These are phyloP conservation scores for Balaenoptera acutorostrata DNA, from an alignment of 2,113 vertebrate species.

Conservation along the genomic window DNA sequence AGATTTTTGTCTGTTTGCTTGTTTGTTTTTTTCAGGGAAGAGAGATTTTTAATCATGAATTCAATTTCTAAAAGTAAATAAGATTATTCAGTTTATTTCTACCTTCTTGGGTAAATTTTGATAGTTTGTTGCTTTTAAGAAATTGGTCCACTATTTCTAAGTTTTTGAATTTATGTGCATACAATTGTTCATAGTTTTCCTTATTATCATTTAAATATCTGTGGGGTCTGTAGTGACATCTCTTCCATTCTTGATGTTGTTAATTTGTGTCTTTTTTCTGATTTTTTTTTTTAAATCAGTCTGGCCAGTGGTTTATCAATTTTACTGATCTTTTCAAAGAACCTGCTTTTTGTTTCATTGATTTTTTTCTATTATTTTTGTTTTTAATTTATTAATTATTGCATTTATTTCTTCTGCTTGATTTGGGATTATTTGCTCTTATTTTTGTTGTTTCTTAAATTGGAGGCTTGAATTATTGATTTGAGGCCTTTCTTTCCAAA, in stretches of 20 bases:
- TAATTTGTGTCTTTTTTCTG: neutral
- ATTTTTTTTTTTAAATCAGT: neutral
- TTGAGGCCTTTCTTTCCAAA: neutral
- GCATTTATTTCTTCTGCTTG: neutral
- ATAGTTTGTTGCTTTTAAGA: neutral
- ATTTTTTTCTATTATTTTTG: neutral
- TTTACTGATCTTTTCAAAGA: neutral
- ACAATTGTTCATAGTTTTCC: neutral
- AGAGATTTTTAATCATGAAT: neutral
- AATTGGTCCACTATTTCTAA: neutral
- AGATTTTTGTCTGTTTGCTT: neutral
- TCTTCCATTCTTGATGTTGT: neutral
- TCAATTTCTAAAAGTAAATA: conserved; percentile 28
- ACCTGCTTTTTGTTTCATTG: neutral
- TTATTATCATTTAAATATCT: neutral
- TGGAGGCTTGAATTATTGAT: neutral
- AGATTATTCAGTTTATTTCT: neutral
- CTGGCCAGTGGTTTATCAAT: neutral
- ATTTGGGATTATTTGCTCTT: neutral
- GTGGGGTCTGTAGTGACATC: neutral
- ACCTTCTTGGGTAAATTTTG: neutral
- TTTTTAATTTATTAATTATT: neutral
- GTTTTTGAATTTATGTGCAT: neutral
- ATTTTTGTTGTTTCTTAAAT: neutral
- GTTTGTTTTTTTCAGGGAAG: neutral